These are phyloP conservation scores for Loriculus beryllinus DNA, from an alignment of 2,797 vertebrate genomes.

Conservation along the genomic window DNA sequence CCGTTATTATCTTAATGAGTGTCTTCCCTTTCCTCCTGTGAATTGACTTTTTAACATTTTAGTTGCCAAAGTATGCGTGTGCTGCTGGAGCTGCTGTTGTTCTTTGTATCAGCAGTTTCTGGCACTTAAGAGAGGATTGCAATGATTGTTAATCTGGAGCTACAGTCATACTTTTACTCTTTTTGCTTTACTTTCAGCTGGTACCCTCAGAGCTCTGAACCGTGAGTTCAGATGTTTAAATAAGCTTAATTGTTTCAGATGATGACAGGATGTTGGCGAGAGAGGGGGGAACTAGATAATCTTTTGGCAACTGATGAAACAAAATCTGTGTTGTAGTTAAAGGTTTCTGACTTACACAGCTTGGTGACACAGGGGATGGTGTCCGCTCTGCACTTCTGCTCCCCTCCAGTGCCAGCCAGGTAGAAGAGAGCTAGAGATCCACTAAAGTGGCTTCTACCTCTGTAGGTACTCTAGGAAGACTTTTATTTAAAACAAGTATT, in stretches of 20 bases:
- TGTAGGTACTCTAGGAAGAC: background rate
- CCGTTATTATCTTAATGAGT: background rate
- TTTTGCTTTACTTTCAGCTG: background rate
- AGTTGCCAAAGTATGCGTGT: background rate
- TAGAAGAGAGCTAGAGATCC: background rate
- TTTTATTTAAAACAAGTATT: background rate
- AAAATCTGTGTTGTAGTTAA: background rate
- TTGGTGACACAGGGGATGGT: background rate
- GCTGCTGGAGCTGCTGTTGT: background rate
- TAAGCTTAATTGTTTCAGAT: constrained; percentile 16
- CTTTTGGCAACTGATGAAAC: constrained; percentile 44
- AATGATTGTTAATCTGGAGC: background rate
- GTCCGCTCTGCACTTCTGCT: background rate
- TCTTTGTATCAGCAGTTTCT: background rate
- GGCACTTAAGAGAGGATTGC: background rate
- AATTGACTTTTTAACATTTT: background rate
- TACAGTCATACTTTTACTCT: background rate
- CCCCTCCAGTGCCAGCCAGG: background rate
- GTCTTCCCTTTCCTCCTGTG: constrained; percentile 17
- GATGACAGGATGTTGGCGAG: constrained; percentile 25
- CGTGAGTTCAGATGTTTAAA: constrained; percentile 7
- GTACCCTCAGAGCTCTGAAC: constrained; percentile 4
- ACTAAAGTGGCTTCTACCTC: background rate
- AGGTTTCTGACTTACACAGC: background rate
- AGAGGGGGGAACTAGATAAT: background rate